Conservation (phyloP, 2,113 vertebrate genomes). For the Eurypyga helias region DNA sequence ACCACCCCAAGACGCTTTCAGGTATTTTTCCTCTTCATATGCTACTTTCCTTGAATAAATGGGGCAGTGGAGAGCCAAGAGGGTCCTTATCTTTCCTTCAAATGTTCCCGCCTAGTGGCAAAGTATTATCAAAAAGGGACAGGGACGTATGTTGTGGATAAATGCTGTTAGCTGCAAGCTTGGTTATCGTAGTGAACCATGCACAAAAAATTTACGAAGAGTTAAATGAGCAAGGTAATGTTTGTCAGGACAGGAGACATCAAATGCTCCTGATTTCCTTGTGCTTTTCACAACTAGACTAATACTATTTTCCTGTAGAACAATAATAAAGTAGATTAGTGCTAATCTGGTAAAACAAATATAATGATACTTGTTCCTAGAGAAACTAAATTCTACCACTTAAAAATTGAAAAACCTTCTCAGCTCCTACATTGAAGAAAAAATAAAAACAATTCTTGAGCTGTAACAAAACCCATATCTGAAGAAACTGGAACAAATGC, state of each 20-base stretch:
- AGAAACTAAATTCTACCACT: background rate
- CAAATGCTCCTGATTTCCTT: background rate
- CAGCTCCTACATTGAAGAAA: background rate
- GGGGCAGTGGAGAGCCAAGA: background rate
- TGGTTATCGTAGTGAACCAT: background rate
- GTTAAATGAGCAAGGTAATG: background rate
- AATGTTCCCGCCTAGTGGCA: slow-evolving; percentile 49
- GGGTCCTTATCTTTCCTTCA: background rate
- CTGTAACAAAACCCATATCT: background rate
- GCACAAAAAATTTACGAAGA: background rate
- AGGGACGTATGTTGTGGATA: background rate
- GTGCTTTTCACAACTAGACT: background rate
- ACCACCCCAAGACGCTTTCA: background rate
- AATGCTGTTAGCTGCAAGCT: background rate
- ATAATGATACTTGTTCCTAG: background rate
- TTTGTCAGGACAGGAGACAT: background rate
- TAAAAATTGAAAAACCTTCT: background rate
- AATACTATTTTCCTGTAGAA: background rate
- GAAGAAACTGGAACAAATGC: background rate
- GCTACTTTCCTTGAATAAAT: background rate
- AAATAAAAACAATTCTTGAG: background rate
- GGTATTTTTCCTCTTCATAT: background rate
- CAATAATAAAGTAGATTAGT: background rate
- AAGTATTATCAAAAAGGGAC: slow-evolving; percentile 26
- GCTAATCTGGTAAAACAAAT: background rate